Percentiles rank a stretch among this genome's conserved stretches.
Evolutionary conservation across 1,140 invertebrate genomes (phyloP).

Genomic region (Mylabris phalerata): DNA sequence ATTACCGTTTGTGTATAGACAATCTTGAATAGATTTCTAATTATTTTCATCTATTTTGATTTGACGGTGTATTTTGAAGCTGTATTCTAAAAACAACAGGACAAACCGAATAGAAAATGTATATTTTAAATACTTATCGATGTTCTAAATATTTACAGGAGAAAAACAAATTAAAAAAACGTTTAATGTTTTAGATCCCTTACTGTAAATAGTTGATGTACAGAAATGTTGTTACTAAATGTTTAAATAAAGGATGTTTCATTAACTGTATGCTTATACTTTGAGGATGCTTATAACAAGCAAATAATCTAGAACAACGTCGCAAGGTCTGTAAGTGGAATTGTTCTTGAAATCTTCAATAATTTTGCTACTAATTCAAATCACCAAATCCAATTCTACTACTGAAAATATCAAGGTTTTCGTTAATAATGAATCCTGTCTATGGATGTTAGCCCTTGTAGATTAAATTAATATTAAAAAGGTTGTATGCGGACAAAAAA

Average conservation of each 20-base stretch:
- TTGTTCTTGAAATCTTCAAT: too few relatives aligned
- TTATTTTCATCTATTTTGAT: constrained; percentile 6
- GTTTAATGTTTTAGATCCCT: constrained; percentile 10
- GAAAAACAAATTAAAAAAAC: constrained; percentile 4
- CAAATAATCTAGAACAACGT: too few relatives aligned
- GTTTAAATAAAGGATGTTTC: constrained; percentile 11
- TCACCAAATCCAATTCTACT: too few relatives aligned
- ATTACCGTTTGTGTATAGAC: constrained; percentile 23
- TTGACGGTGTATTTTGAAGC: constrained; percentile 23
- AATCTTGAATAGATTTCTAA: constrained; percentile 17
- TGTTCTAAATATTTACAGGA: constrained; percentile 6
- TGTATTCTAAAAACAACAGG: constrained; percentile 29
- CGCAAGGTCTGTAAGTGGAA: too few relatives aligned
- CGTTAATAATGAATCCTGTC: too few relatives aligned
- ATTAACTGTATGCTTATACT: too few relatives aligned
- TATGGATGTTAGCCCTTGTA: too few relatives aligned
- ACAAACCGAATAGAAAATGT: constrained; percentile 7
- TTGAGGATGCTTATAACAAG: too few relatives aligned
- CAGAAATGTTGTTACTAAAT: constrained; percentile 11
- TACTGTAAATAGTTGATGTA: constrained; percentile 14
- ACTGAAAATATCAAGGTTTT: too few relatives aligned
- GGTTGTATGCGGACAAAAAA: too few relatives aligned
- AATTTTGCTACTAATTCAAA: too few relatives aligned
- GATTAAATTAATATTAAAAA: too few relatives aligned
- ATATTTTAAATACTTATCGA: constrained; percentile 26